Percentiles rank a stretch among this genome's conserved stretches.
phyloP scores from a whole-genome alignment of 2,888 invertebrate genomes.

The Drosophila koepferae region DNA sequence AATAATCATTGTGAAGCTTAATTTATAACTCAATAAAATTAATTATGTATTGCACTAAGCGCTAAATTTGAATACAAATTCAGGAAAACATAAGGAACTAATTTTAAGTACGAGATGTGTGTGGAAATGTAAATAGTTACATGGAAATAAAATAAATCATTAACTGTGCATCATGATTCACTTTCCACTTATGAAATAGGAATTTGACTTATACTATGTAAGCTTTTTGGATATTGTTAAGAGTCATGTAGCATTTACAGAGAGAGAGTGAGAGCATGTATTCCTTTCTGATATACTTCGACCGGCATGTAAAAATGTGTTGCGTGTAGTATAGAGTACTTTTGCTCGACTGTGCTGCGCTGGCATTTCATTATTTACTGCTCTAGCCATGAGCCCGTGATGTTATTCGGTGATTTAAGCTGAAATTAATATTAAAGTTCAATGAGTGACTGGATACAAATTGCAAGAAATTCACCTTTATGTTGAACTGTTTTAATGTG shows the following conservation, averaged over 20 bases:
- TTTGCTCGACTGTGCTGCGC: conserved; percentile 14
- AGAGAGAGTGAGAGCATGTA: conserved; percentile 48
- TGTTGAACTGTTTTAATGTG: conserved; percentile 97
- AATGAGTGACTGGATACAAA: not conserved
- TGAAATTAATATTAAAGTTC: conserved; percentile 40
- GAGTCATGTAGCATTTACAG: conserved; percentile 47
- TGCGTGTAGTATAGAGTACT: conserved; percentile 34
- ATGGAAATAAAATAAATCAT: conserved; percentile 33
- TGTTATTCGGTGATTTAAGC: conserved; percentile 90
- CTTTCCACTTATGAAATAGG: conserved; percentile 63
- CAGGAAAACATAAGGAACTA: conserved; percentile 54
- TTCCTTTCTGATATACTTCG: conserved; percentile 52
- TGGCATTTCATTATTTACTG: conserved; percentile 85
- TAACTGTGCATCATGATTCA: conserved; percentile 28
- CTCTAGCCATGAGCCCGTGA: conserved; percentile 93
- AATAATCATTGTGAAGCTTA: conserved; percentile 1
- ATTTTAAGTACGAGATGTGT: conserved; percentile 27
- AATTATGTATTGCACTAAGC: conserved; percentile 50
- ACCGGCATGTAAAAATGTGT: conserved; percentile 33
- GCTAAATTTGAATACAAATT: conserved; percentile 27
- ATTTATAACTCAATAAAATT: conserved; percentile 22
- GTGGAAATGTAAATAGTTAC: conserved; percentile 27
- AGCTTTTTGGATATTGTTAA: conserved; percentile 46
- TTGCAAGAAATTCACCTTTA: conserved; percentile 87
- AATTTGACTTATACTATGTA: conserved; percentile 53